Percentiles rank a stretch among this genome's conserved stretches.
phyloP scores from a whole-genome alignment of 2,113 vertebrate species.

The Onychostruthus taczanowskii region DNA sequence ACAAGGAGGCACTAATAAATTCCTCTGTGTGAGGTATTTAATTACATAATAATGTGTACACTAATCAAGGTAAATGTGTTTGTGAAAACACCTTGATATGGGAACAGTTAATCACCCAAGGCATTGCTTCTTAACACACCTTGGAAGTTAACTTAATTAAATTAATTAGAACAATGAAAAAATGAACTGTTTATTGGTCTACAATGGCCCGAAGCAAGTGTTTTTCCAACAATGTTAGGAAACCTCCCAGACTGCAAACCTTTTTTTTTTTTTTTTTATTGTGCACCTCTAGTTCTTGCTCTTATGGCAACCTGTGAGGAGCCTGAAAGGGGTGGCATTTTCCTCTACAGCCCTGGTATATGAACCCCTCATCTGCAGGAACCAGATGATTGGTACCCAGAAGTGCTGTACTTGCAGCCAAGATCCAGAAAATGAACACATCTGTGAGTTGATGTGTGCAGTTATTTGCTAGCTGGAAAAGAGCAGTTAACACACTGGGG shows the following conservation, averaged over 20 bases:
- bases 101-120: slow-evolving; percentile 86
- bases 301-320: slow-evolving; percentile 26
- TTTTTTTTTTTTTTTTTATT: not conserved
- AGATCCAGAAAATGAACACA: not conserved
- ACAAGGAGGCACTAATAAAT: slow-evolving; percentile 83
- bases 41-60: slow-evolving; percentile 87
- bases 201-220: slow-evolving; percentile 70
- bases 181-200: slow-evolving; percentile 82
- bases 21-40: slow-evolving; percentile 85
- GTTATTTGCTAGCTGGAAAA: not conserved
- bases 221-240: slow-evolving; percentile 67
- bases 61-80: slow-evolving; percentile 87
- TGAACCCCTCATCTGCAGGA: slow-evolving; percentile 49
- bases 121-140: slow-evolving; percentile 83
- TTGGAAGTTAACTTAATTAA: slow-evolving; percentile 86
- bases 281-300: slow-evolving; percentile 26
- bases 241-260: slow-evolving; percentile 53
- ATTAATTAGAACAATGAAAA: slow-evolving; percentile 84
- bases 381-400: not conserved
- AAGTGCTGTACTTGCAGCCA: not conserved
- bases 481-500: not conserved
- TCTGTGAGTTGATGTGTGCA: not conserved
- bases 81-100: slow-evolving; percentile 86
- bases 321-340: slow-evolving; percentile 8
- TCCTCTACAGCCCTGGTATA: not conserved